These are phyloP conservation scores for Notolepis coatsorum DNA, from an alignment of 2,797 vertebrate genomes.

Conservation along the genomic window DNA sequence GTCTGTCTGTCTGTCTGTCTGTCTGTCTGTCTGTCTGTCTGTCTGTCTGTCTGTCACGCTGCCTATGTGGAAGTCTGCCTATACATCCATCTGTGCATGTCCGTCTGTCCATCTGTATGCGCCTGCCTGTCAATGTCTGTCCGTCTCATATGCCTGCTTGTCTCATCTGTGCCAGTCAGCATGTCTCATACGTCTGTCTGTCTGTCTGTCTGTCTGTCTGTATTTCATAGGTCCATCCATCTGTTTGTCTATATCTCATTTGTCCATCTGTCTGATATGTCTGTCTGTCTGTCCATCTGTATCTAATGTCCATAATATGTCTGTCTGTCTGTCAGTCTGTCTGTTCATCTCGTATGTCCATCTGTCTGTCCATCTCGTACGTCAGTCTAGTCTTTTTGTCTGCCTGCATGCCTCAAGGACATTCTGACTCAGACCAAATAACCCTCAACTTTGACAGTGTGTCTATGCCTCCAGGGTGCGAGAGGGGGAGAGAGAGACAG, in stretches of 20 bases:
- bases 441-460: conserved; percentile 24
- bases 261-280: not conserved
- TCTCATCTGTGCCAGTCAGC: too few relatives aligned
- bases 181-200: too few relatives aligned
- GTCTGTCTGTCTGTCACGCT: not conserved
- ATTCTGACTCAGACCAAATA: conserved; percentile 32
- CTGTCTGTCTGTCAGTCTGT: not conserved
- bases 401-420: conserved; percentile 25
- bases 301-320: not conserved
- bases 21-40: not conserved
- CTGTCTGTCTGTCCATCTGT: not conserved
- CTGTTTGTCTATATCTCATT: too few relatives aligned
- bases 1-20: conserved; percentile 31
- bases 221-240: too few relatives aligned
- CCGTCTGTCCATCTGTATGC: conserved; percentile 5
- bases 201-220: too few relatives aligned
- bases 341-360: not conserved
- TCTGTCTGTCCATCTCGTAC: conserved; percentile 39
- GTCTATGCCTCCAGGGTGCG: conserved; percentile 19
- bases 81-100: conserved; percentile 3
- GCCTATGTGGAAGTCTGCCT: not conserved
- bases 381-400: conserved; percentile 12
- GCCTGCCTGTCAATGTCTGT: too few relatives aligned
- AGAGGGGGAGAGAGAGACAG: conserved; percentile 22
- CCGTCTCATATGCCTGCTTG: too few relatives aligned